A percentile compares a stretch with the other conserved stretches of the same genome.
phyloP scores from a whole-genome alignment of 92 coral and sea anemone genomes.

The Plumapathes pennacea region DNA sequence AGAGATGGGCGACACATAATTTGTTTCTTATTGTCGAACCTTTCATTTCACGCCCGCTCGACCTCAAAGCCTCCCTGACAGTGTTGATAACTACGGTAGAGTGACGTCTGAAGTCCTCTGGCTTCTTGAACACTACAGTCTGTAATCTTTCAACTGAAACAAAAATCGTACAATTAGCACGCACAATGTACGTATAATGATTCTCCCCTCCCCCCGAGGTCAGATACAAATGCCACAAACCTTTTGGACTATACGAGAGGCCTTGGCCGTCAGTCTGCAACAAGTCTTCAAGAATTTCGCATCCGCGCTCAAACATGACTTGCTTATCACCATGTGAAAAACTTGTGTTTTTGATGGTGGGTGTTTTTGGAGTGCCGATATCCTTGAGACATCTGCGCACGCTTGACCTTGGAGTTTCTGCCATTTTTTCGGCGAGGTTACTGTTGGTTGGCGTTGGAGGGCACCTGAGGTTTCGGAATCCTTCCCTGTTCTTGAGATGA shows the following conservation, averaged over 20 bases:
- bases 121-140: constrained; percentile 45
- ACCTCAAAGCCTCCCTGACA: constrained; percentile 63
- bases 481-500: constrained; percentile 70
- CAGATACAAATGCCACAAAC: too few relatives aligned
- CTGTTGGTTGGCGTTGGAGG: constrained; percentile 84
- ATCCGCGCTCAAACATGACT: constrained; percentile 61
- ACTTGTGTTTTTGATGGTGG: constrained; percentile 74
- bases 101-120: constrained; percentile 59
- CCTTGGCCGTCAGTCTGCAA: constrained; percentile 23
- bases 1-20: too few relatives aligned
- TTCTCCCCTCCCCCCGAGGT: too few relatives aligned
- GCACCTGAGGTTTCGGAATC: constrained; percentile 72
- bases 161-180: too few relatives aligned
- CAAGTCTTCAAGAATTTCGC: constrained; percentile 58
- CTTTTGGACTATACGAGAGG: too few relatives aligned
- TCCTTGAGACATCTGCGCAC: constrained; percentile 79
- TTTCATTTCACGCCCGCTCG: constrained; percentile 60
- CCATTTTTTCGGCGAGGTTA: constrained; percentile 44
- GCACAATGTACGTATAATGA: too few relatives aligned
- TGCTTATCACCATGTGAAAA: constrained; percentile 65
- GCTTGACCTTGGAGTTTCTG: constrained; percentile 72
- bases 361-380: constrained; percentile 82
- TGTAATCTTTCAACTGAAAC: constrained; percentile 27
- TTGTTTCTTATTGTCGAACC: too few relatives aligned
- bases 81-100: constrained; percentile 55